Conservation (phyloP, 2,113 vertebrate genomes). For the Myrmecobius fasciatus region DNA sequence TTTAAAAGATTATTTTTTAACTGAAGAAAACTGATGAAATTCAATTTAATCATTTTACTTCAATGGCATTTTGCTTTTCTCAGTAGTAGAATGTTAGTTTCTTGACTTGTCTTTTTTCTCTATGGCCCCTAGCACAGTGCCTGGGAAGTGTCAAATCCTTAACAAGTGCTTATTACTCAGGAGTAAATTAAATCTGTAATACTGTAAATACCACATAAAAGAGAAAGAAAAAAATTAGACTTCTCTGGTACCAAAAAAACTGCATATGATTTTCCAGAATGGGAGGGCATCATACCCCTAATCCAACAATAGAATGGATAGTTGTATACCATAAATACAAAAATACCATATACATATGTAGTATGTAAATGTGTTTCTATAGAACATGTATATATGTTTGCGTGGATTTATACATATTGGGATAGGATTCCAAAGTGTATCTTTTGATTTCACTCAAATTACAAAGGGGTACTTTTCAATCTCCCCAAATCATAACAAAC, state of each 20-base stretch:
- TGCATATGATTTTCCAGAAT: too few species aligned
- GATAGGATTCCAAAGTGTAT: background rate
- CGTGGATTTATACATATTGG: background rate
- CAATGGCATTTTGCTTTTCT: background rate
- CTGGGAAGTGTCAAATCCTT: background rate
- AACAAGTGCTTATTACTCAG: background rate
- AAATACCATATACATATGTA: too few species aligned
- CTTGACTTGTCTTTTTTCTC: background rate
- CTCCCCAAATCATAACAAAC: constrained; percentile 49
- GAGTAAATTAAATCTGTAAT: too few species aligned
- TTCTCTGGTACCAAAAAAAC: too few species aligned
- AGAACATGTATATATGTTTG: background rate
- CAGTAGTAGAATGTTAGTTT: background rate
- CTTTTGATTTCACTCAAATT: constrained; percentile 57
- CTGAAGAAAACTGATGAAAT: background rate
- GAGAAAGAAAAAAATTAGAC: too few species aligned
- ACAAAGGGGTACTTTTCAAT: constrained; percentile 33
- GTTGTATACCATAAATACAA: background rate
- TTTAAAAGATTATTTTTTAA: background rate
- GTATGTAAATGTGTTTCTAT: background rate
- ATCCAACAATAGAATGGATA: too few species aligned
- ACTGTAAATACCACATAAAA: too few species aligned
- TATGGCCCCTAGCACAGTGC: background rate
- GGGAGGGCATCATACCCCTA: too few species aligned
- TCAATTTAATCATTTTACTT: background rate